Evolutionary conservation across 2,797 vertebrate species (phyloP).

Genomic region (Sciurus vulgaris): DNA sequence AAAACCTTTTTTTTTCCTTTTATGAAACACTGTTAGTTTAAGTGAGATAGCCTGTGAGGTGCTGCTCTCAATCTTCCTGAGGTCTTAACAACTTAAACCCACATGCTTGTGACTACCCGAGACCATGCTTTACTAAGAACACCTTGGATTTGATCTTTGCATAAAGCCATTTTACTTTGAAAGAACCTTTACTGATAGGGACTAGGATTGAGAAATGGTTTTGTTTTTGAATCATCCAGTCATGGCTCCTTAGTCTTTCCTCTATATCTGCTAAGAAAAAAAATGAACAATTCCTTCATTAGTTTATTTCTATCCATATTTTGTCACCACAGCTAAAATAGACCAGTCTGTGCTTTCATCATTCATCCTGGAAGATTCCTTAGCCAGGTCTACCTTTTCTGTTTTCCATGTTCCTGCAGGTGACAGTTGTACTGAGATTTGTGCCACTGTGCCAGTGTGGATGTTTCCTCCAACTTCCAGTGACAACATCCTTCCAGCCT

Average conservation of each 20-base stretch:
- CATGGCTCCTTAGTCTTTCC: neutral
- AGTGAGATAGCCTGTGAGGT: neutral
- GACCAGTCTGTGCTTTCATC: neutral
- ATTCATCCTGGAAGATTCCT: neutral
- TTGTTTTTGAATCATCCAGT: neutral
- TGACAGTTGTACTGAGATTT: neutral
- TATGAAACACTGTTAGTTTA: neutral
- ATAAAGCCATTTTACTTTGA: slow-evolving; percentile 21
- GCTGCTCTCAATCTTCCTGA: neutral
- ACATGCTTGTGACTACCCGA: neutral
- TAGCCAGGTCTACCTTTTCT: neutral
- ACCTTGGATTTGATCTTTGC: neutral
- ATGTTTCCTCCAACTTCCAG: neutral
- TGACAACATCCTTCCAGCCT: neutral
- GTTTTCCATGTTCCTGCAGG: neutral
- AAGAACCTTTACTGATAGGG: neutral
- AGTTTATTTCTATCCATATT: neutral
- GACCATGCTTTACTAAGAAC: neutral
- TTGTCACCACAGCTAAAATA: neutral
- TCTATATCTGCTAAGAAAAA: neutral
- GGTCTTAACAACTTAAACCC: neutral
- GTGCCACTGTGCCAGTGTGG: neutral
- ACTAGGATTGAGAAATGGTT: neutral
- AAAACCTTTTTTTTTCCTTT: neutral
- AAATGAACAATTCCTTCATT: neutral